These are phyloP conservation scores for Pelvicachromis taeniatus DNA, from an alignment of 2,113 vertebrate species.

Conservation along the genomic window DNA sequence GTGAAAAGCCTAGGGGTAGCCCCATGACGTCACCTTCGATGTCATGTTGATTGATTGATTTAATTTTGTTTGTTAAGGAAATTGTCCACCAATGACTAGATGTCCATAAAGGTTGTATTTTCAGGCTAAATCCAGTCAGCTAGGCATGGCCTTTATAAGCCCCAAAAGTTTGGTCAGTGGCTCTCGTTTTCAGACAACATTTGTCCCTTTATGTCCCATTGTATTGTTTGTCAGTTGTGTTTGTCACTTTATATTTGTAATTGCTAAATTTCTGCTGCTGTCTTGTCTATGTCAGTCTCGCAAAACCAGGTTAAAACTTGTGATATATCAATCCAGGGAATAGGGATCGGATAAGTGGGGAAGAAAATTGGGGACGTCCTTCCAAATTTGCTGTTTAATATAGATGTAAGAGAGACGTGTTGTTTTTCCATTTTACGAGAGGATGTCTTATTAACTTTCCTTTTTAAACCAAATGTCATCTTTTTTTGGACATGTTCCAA, in stretches of 20 bases:
- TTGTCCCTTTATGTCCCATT: too few relatives aligned
- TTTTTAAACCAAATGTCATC: fast-evolving
- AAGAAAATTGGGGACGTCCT: neutral
- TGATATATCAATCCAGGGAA: neutral
- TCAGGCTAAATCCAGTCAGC: neutral
- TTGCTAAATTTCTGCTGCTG: too few relatives aligned
- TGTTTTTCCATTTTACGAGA: fast-evolving
- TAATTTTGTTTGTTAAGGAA: neutral
- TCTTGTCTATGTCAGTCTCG: too few relatives aligned
- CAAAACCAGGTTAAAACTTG: neutral
- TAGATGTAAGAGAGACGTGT: neutral
- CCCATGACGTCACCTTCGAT: neutral
- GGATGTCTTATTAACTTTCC: neutral
- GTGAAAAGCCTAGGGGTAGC: neutral
- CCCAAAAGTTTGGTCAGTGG: neutral
- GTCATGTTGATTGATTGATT: neutral
- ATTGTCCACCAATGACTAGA: neutral
- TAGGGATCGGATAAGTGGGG: fast-evolving
- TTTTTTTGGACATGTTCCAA: neutral
- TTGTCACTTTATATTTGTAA: too few relatives aligned
- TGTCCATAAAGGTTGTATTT: neutral
- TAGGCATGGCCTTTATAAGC: neutral
- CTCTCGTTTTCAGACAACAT: too few relatives aligned
- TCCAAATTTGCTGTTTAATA: neutral
- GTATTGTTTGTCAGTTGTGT: too few relatives aligned